Percentiles rank a stretch among this genome's conserved stretches.
phyloP scores from a whole-genome alignment of 1,140 invertebrate species.

The Penaeus vannamei region DNA sequence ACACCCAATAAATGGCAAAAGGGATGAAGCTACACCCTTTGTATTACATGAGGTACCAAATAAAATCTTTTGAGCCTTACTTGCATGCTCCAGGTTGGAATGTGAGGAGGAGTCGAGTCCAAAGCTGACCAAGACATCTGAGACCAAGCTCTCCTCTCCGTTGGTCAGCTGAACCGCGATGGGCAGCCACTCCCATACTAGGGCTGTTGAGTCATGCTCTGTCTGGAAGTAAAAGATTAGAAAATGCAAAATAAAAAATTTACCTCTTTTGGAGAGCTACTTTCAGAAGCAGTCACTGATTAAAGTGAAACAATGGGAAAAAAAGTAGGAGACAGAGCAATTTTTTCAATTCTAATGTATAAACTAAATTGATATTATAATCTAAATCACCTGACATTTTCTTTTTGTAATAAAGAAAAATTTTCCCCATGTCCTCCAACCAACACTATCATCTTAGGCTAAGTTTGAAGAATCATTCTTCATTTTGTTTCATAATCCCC shows the following conservation, averaged over 20 bases:
- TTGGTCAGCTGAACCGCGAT: constrained; percentile 66
- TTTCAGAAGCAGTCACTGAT: background rate
- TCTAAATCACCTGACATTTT: too few relatives aligned
- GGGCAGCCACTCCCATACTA: constrained; percentile 69
- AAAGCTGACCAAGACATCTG: constrained; percentile 56
- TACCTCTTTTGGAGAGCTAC: background rate
- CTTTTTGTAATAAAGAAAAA: too few relatives aligned
- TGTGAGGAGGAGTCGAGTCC: constrained; percentile 49
- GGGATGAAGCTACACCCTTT: too few relatives aligned
- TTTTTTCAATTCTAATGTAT: too few relatives aligned
- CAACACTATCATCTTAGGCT: too few relatives aligned
- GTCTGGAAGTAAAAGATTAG: constrained; percentile 39
- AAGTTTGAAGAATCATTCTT: too few relatives aligned
- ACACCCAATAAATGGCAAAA: too few relatives aligned
- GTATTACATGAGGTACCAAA: background rate
- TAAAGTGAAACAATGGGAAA: too few relatives aligned
- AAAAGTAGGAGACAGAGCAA: too few relatives aligned
- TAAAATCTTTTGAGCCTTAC: constrained; percentile 32
- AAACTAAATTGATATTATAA: too few relatives aligned
- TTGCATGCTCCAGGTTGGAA: constrained; percentile 57
- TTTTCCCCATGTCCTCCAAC: too few relatives aligned
- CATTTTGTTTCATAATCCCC: too few relatives aligned
- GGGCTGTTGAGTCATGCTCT: constrained; percentile 56
- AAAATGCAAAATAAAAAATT: background rate
- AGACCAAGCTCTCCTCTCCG: constrained; percentile 59